These are phyloP conservation scores for Nephrotoma flavescens DNA, from an alignment of 2,888 invertebrate genomes.

Conservation along the genomic window DNA sequence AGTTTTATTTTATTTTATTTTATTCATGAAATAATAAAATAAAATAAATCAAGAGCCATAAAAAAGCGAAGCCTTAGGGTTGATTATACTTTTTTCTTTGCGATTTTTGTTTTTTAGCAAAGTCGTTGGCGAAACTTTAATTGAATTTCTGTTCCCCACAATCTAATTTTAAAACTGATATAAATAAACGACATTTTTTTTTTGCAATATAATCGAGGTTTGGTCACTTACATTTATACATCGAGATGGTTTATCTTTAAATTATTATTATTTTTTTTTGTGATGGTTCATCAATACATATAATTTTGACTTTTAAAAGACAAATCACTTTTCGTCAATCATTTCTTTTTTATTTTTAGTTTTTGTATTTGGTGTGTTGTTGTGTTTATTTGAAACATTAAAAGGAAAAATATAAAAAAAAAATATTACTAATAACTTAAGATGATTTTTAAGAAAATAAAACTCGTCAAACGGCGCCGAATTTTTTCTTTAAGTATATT, in stretches of 20 bases:
- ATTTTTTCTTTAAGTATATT: neutral
- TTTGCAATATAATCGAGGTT: neutral
- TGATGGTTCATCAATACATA: neutral
- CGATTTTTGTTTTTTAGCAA: neutral
- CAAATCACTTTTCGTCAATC: neutral
- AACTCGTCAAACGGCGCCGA: neutral
- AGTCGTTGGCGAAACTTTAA: neutral
- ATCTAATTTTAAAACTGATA: neutral
- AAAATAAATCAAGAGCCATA: neutral
- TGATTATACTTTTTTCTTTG: neutral
- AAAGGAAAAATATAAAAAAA: neutral
- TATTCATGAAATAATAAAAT: neutral
- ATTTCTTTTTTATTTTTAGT: neutral
- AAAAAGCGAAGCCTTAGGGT: neutral
- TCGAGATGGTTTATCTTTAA: neutral
- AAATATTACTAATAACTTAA: neutral
- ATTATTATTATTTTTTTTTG: neutral
- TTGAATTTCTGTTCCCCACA: neutral
- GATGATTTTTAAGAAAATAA: neutral
- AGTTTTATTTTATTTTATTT: neutral
- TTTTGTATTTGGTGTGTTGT: neutral
- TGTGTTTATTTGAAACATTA: neutral
- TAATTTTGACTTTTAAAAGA: neutral
- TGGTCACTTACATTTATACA: neutral
- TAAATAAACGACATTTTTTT: neutral